Percentiles rank a stretch among this genome's conserved stretches.
Conservation (phyloP, 2,113 vertebrate genomes). For the Jacana jacana region DNA sequence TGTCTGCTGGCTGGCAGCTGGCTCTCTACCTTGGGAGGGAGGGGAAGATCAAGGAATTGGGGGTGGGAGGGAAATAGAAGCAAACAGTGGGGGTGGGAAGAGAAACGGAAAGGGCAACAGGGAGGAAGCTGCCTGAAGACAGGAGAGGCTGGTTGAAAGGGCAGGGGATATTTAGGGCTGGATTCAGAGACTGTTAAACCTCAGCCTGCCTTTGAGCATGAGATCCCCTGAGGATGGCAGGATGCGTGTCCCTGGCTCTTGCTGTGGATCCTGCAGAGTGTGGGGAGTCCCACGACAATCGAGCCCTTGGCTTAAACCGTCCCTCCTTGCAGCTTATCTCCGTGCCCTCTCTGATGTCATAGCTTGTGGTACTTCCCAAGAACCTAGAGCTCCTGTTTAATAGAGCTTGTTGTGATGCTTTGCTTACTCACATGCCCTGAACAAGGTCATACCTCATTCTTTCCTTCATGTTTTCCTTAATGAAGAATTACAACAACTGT, state of each 20-base stretch:
- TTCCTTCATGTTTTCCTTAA: not conserved
- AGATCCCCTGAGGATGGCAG: not conserved
- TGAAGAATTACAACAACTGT: not conserved
- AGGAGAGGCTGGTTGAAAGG: not conserved
- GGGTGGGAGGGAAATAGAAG: not conserved
- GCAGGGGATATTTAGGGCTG: not conserved
- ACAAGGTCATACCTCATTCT: not conserved
- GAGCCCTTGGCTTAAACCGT: not conserved
- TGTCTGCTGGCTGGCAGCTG: constrained; percentile 18
- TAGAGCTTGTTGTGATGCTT: not conserved
- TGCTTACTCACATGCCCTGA: not conserved
- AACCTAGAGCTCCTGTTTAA: not conserved
- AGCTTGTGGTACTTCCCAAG: not conserved
- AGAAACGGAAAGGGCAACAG: not conserved
- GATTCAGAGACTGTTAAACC: not conserved
- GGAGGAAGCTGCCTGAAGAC: not conserved
- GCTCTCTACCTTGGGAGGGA: not conserved
- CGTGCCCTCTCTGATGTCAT: not conserved
- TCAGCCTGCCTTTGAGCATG: not conserved
- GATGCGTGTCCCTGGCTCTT: not conserved
- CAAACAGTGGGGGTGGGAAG: not conserved
- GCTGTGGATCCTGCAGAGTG: not conserved
- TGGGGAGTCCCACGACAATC: not conserved
- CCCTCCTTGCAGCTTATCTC: not conserved
- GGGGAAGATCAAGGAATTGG: not conserved